Conservation (phyloP, 1,140 invertebrate species). For the Drosophila serrata region DNA sequence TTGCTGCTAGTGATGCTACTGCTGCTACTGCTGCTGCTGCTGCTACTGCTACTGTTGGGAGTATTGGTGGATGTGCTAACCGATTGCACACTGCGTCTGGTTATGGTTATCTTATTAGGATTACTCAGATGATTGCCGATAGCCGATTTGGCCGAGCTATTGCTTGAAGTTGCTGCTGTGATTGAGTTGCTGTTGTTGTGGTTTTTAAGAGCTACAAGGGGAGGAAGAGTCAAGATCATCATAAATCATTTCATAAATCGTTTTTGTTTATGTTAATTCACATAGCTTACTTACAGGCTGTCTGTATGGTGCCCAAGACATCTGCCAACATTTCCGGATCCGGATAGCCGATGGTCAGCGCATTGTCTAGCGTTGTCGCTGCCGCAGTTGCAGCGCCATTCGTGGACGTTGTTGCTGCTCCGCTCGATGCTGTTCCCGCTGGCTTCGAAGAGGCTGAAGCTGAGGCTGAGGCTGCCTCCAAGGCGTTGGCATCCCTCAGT, state of each 20-base stretch:
- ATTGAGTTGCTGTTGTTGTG: constrained; percentile 55
- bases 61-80: constrained; percentile 75
- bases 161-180: constrained; percentile 56
- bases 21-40: constrained; percentile 17
- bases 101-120: constrained; percentile 76
- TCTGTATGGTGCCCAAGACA: constrained; percentile 85
- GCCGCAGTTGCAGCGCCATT: constrained; percentile 57
- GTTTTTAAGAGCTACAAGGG: constrained; percentile 73
- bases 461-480: constrained; percentile 65
- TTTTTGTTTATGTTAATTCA: neutral
- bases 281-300: constrained; percentile 77
- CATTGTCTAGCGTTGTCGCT: constrained; percentile 84
- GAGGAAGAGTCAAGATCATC: neutral
- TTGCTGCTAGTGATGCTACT: constrained; percentile 24
- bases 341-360: constrained; percentile 86
- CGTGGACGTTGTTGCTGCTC: constrained; percentile 53
- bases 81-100: constrained; percentile 70
- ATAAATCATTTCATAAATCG: neutral
- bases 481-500: constrained; percentile 86
- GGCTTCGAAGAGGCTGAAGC: constrained; percentile 19
- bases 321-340: constrained; percentile 87
- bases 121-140: constrained; percentile 53
- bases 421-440: constrained; percentile 14
- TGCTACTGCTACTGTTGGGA: constrained; percentile 50
- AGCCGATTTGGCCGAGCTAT: constrained; percentile 47